Percentiles rank a stretch among this genome's conserved stretches.
Evolutionary conservation across 2,113 vertebrate genomes (phyloP).

Genomic region (Upupa epops): DNA sequence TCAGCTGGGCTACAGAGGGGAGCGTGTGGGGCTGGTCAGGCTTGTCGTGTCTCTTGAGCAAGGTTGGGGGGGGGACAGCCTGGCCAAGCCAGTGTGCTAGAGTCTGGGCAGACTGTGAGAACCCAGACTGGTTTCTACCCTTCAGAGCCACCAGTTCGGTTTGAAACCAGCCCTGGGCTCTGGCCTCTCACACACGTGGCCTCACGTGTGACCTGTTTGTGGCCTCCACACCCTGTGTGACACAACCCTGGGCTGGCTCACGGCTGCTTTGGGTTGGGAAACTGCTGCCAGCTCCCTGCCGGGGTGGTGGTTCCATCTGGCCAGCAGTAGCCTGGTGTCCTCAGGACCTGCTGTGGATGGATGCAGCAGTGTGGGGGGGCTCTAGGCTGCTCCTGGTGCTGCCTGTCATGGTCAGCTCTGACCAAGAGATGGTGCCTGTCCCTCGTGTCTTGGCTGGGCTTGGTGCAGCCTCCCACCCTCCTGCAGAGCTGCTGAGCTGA

Average conservation of each 20-base stretch:
- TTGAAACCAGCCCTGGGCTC: neutral
- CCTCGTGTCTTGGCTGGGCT: neutral
- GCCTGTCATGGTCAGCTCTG: conserved; percentile 36
- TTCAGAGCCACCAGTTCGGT: neutral
- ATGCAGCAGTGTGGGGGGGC: too few species aligned
- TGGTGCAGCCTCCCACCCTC: neutral
- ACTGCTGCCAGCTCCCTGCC: neutral
- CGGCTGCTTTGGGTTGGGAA: neutral
- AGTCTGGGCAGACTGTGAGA: neutral
- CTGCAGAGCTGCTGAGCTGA: neutral
- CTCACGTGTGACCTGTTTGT: fast-evolving
- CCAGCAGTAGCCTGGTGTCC: neutral
- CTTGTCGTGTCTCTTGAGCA: neutral
- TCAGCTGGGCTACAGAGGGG: neutral
- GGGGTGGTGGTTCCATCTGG: neutral
- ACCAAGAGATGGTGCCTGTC: conserved; percentile 57
- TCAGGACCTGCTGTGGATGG: neutral
- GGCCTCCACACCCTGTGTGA: neutral
- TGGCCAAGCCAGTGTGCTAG: fast-evolving
- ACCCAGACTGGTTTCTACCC: neutral
- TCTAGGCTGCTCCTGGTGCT: neutral
- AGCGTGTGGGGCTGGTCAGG: neutral
- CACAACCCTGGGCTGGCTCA: neutral
- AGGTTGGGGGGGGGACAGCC: neutral
- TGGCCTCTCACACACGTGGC: neutral